phyloP scores from a whole-genome alignment of 2,113 vertebrate genomes.

The Haliaeetus leucogaster region DNA sequence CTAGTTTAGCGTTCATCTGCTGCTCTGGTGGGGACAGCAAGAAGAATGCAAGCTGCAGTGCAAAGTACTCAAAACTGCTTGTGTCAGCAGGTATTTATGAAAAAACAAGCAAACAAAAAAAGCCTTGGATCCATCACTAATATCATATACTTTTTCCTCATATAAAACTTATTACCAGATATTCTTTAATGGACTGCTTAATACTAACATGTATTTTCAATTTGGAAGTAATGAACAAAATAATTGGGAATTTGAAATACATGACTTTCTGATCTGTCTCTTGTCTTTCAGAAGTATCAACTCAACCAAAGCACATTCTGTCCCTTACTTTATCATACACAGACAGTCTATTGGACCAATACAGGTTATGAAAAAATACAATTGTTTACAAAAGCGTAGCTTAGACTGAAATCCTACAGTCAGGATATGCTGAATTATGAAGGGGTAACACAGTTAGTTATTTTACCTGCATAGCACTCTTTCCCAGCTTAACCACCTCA shows the following conservation, averaged over 20 bases:
- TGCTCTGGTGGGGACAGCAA: neutral
- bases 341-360: neutral
- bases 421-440: neutral
- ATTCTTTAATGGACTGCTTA: neutral
- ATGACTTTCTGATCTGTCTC: neutral
- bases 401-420: neutral
- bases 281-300: neutral
- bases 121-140: neutral
- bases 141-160: neutral
- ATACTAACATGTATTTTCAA: neutral
- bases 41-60: neutral
- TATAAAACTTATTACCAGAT: neutral
- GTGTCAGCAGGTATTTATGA: neutral
- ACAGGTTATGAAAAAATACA: neutral
- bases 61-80: neutral
- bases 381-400: neutral
- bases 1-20: neutral
- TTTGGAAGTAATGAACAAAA: neutral
- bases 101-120: neutral
- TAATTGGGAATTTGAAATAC: neutral
- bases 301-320: neutral
- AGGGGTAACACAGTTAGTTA: neutral
- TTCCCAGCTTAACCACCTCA: constrained; percentile 93
- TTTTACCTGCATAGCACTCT: constrained; percentile 96
- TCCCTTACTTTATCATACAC: neutral